phyloP scores from a whole-genome alignment of 2,888 invertebrate species.

The Dioctria rufipes region DNA sequence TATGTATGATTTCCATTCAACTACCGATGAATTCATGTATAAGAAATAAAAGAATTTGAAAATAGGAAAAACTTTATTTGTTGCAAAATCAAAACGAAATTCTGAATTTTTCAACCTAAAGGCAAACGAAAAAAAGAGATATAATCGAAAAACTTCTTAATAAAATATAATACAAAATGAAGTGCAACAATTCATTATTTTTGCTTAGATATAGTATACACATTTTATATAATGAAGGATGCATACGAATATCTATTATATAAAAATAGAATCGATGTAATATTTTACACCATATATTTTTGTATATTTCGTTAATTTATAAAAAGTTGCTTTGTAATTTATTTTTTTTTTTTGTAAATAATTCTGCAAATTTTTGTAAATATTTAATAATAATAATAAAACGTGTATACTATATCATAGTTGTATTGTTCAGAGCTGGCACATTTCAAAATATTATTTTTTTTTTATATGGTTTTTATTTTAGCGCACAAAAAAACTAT shows the following conservation, averaged over 20 bases:
- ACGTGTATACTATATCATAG: conserved; percentile 40
- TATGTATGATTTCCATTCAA: too few species aligned
- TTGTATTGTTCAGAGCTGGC: too few species aligned
- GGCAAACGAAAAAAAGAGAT: not conserved
- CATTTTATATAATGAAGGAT: not conserved
- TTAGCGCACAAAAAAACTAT: not conserved
- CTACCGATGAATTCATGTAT: too few species aligned
- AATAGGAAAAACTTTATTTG: not conserved
- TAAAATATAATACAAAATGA: not conserved
- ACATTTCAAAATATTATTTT: not conserved
- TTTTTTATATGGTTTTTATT: not conserved
- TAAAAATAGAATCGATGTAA: not conserved
- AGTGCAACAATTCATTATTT: not conserved
- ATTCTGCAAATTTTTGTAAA: conserved; percentile 33
- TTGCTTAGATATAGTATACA: conserved; percentile 41
- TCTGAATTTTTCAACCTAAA: not conserved
- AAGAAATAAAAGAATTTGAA: too few species aligned
- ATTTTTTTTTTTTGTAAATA: conserved; percentile 39
- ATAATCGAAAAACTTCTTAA: not conserved
- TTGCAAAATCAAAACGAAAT: not conserved
- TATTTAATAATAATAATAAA: conserved; percentile 27
- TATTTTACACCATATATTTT: conserved; percentile 12
- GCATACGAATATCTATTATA: not conserved
- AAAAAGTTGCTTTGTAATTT: not conserved
- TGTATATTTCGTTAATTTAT: conserved; percentile 15